These are phyloP conservation scores for Steatocranus sp. DNA, from an alignment of 2,797 vertebrate genomes.

Conservation along the genomic window DNA sequence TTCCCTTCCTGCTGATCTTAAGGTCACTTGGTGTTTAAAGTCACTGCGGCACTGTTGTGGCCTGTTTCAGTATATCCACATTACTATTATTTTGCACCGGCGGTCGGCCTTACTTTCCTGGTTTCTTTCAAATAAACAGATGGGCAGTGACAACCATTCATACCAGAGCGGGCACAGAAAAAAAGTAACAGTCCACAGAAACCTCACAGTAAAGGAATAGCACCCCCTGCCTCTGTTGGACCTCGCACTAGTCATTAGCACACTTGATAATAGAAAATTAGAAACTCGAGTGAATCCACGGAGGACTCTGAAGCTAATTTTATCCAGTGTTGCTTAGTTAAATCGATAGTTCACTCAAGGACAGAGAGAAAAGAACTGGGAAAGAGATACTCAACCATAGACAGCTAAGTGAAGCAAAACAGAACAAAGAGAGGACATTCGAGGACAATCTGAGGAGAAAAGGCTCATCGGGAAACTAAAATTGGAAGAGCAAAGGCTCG, in stretches of 20 bases:
- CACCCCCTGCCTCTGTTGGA: background rate
- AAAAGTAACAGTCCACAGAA: background rate
- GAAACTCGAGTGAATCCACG: conserved; percentile 1
- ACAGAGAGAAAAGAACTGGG: background rate
- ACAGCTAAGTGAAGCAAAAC: background rate
- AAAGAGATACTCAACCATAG: background rate
- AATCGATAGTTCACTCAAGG: conserved; percentile 2
- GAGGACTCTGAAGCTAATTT: background rate
- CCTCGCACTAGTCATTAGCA: background rate
- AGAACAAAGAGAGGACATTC: background rate
- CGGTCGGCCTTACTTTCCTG: background rate
- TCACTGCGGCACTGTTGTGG: background rate
- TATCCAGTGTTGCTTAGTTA: background rate
- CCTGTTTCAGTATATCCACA: background rate
- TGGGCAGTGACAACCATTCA: background rate
- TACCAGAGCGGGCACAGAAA: background rate
- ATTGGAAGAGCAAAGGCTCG: background rate
- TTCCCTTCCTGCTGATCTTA: background rate
- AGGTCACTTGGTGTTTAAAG: background rate
- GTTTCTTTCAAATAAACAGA: background rate
- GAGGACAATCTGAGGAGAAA: background rate
- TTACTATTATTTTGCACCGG: fast-evolving
- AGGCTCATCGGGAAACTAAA: background rate
- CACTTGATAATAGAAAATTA: conserved; percentile 6
- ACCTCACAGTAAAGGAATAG: background rate